A percentile compares a stretch with the other conserved stretches of the same genome.
These are phyloP conservation scores for Cichlasoma orientale DNA, from an alignment of 2,797 vertebrate species.

Conservation along the genomic window DNA sequence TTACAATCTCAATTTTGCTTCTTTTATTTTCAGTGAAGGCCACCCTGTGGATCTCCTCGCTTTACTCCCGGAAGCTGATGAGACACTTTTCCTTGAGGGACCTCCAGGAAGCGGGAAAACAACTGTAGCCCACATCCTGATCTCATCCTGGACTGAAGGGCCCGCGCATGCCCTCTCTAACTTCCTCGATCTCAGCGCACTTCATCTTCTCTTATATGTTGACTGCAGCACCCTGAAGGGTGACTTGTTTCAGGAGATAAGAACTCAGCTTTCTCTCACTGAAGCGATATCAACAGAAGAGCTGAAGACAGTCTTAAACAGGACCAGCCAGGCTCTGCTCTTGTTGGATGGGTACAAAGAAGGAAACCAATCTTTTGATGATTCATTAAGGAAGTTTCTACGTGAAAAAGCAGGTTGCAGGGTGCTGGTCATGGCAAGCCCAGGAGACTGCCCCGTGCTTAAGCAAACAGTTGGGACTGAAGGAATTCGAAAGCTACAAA, in stretches of 20 bases:
- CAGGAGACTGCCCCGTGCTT: constrained; percentile 32
- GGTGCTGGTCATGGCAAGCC: constrained; percentile 50
- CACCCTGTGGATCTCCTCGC: constrained; percentile 24
- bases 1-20: neutral
- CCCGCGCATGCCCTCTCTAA: neutral
- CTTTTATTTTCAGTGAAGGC: constrained; percentile 54
- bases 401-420: constrained; percentile 42
- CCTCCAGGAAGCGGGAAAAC: constrained; percentile 53
- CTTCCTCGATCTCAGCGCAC: constrained; percentile 1
- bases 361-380: constrained; percentile 48
- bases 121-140: constrained; percentile 35
- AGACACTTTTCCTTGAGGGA: constrained; percentile 57
- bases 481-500: constrained; percentile 25
- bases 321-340: constrained; percentile 41
- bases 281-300: constrained; percentile 18
- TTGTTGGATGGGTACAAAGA: constrained; percentile 67
- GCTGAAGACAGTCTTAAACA: constrained; percentile 47
- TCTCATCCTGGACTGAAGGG: constrained; percentile 52
- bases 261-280: constrained; percentile 17
- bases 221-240: constrained; percentile 27
- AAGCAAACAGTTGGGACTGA: constrained; percentile 19
- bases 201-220: constrained; percentile 47
- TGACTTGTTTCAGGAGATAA: constrained; percentile 53
- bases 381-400: constrained; percentile 57
- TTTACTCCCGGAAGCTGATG: constrained; percentile 49